Evolutionary conservation across 2,888 invertebrate genomes (phyloP).

Genomic region (Andrena hattorfiana): DNA sequence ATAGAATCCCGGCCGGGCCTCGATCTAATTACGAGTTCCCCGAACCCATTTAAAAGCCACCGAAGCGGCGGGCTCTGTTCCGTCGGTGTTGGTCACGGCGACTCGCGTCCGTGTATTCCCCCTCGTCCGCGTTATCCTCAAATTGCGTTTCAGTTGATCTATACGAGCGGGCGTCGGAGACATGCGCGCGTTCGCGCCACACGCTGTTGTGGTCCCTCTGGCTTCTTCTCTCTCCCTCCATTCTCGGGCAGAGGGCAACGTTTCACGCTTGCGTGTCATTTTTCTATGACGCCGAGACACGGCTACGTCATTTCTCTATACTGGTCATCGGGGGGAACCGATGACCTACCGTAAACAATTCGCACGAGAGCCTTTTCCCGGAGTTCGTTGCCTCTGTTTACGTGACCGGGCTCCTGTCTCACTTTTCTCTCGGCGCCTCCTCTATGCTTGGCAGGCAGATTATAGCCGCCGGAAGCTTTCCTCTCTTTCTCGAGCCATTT

Average conservation of each 20-base stretch:
- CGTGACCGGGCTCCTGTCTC: slow-evolving; percentile 40
- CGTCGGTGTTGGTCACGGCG: background rate
- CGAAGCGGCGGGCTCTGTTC: background rate
- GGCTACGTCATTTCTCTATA: slow-evolving; percentile 54
- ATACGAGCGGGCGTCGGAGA: background rate
- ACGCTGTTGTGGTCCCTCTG: background rate
- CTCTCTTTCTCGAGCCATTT: slow-evolving; percentile 33
- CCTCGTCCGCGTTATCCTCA: slow-evolving; percentile 20
- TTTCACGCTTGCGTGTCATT: slow-evolving; percentile 37
- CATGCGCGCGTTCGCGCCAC: slow-evolving; percentile 30
- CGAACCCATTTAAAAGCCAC: background rate
- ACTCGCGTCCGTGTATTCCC: background rate
- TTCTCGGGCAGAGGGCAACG: slow-evolving; percentile 53
- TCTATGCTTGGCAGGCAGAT: background rate
- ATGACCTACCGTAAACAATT: slow-evolving; percentile 56
- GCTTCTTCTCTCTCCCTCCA: slow-evolving; percentile 11
- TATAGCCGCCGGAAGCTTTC: slow-evolving; percentile 2
- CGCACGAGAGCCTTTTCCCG: slow-evolving; percentile 48
- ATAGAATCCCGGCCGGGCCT: background rate
- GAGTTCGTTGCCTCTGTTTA: slow-evolving; percentile 28
- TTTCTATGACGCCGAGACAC: slow-evolving; percentile 34
- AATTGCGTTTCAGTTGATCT: slow-evolving; percentile 36
- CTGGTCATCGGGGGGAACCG: slow-evolving; percentile 24
- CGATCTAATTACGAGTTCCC: slow-evolving; percentile 35
- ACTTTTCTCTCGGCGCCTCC: slow-evolving; percentile 21